Percentiles rank a stretch among this genome's conserved stretches.
Conservation (phyloP, 2,888 invertebrate genomes). For the Xestia xanthographa region DNA sequence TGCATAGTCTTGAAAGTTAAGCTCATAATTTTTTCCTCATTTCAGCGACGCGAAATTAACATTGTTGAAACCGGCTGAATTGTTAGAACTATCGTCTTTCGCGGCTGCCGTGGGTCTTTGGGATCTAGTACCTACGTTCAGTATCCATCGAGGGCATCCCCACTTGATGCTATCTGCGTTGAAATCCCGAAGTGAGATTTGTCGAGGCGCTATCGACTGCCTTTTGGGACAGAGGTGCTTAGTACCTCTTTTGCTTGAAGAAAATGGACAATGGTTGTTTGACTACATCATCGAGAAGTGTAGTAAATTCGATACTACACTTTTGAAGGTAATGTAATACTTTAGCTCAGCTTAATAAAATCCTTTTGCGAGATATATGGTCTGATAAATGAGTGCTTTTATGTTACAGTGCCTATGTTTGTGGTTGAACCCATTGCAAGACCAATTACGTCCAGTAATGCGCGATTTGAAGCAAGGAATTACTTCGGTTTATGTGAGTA, state of each 20-base stretch:
- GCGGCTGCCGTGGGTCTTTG: conserved; percentile 87
- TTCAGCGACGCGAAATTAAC: conserved; percentile 82
- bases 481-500: conserved; percentile 83
- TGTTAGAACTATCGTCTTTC: conserved; percentile 80
- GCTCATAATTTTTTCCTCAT: conserved; percentile 5
- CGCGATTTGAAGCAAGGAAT: conserved; percentile 86
- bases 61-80: conserved; percentile 75
- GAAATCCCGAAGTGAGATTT: conserved; percentile 77
- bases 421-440: conserved; percentile 88
- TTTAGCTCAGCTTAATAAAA: not conserved
- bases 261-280: conserved; percentile 87
- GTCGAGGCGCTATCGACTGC: conserved; percentile 82
- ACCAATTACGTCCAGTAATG: conserved; percentile 85
- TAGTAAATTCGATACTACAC: conserved; percentile 86
- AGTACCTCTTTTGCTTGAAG: conserved; percentile 82
- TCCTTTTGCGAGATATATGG: not conserved
- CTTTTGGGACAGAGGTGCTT: conserved; percentile 78
- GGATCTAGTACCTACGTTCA: conserved; percentile 84
- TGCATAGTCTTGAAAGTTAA: too few relatives aligned
- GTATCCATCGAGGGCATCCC: conserved; percentile 82
- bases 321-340: conserved; percentile 87
- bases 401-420: conserved; percentile 81
- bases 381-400: conserved; percentile 6
- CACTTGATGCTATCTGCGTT: conserved; percentile 79
- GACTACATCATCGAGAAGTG: conserved; percentile 89